Evolutionary conservation across 2,888 invertebrate species (phyloP).

Genomic region (Oxystoma pomonae): DNA sequence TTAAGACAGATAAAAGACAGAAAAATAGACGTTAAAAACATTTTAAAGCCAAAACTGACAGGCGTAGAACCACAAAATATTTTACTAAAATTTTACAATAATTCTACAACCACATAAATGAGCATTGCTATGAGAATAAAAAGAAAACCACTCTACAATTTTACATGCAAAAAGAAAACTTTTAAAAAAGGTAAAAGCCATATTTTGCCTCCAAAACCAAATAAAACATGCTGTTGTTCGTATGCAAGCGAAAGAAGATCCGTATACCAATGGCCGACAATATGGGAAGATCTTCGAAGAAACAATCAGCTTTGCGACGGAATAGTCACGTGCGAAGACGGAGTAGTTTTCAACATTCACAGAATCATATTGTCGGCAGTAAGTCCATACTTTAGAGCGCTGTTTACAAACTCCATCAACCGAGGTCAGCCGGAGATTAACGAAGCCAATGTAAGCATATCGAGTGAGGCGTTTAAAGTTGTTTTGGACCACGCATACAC

Average conservation of each 20-base stretch:
- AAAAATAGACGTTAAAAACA: too few species aligned
- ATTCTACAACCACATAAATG: slow-evolving; percentile 17
- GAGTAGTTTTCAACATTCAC: slow-evolving; percentile 61
- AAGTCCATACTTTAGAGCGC: slow-evolving; percentile 68
- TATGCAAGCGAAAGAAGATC: slow-evolving; percentile 41
- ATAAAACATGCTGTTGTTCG: neutral
- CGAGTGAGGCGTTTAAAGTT: slow-evolving; percentile 57
- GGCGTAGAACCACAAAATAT: neutral
- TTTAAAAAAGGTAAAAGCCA: neutral
- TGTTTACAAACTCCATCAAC: slow-evolving; percentile 65
- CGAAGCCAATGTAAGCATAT: slow-evolving; percentile 58
- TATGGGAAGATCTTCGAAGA: slow-evolving; percentile 64
- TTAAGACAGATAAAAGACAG: too few species aligned
- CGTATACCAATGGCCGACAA: slow-evolving; percentile 55
- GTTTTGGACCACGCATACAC: slow-evolving; percentile 76
- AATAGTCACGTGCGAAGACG: slow-evolving; percentile 59
- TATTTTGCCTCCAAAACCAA: neutral
- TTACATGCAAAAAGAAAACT: neutral
- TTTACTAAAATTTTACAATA: slow-evolving; percentile 6
- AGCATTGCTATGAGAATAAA: slow-evolving; percentile 12
- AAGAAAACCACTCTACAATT: slow-evolving; percentile 1
- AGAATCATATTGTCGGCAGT: slow-evolving; percentile 67
- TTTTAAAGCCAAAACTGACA: neutral
- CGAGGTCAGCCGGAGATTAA: slow-evolving; percentile 58
- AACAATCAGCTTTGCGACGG: slow-evolving; percentile 70